phyloP scores from a whole-genome alignment of 2,797 vertebrate species.

The Oryzias sinensis region DNA sequence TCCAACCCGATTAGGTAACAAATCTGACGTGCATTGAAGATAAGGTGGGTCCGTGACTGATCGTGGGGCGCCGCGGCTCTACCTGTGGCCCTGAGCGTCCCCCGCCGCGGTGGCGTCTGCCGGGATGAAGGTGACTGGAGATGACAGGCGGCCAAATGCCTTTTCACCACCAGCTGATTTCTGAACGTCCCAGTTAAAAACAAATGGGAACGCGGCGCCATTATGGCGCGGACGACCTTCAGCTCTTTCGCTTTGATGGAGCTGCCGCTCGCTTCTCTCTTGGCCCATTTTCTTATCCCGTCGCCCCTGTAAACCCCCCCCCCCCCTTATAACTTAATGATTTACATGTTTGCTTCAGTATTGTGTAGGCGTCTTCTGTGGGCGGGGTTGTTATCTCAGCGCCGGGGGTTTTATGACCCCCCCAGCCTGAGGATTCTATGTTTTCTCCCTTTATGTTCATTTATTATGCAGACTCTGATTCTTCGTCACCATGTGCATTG shows the following conservation, averaged over 20 bases:
- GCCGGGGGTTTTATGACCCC: not conserved
- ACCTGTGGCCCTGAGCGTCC: slow-evolving; percentile 28
- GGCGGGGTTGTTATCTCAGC: not conserved
- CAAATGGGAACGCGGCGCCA: slow-evolving; percentile 51
- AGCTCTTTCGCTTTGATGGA: slow-evolving; percentile 49
- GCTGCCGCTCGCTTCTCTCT: slow-evolving; percentile 51
- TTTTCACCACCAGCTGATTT: slow-evolving; percentile 63
- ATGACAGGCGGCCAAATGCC: slow-evolving; percentile 60
- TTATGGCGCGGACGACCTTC: slow-evolving; percentile 60
- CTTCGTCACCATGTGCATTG: slow-evolving; percentile 18
- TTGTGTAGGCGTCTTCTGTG: slow-evolving; percentile 12
- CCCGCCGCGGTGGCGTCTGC: slow-evolving; percentile 12
- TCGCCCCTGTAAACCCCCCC: slow-evolving; percentile 14
- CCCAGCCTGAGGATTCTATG: slow-evolving; percentile 3
- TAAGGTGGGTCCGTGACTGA: slow-evolving; percentile 1
- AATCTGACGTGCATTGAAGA: not conserved
- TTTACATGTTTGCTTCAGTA: slow-evolving; percentile 6
- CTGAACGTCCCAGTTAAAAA: slow-evolving; percentile 52
- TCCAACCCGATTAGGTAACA: not conserved
- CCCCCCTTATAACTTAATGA: not conserved
- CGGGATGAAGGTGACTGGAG: slow-evolving; percentile 67
- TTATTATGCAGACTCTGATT: slow-evolving; percentile 13
- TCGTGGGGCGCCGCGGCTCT: slow-evolving; percentile 18
- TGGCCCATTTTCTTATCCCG: slow-evolving; percentile 14
- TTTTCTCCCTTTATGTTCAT: slow-evolving; percentile 29